These are phyloP conservation scores for Geophilus truncorum DNA, from an alignment of 2,888 invertebrate species.

Conservation along the genomic window DNA sequence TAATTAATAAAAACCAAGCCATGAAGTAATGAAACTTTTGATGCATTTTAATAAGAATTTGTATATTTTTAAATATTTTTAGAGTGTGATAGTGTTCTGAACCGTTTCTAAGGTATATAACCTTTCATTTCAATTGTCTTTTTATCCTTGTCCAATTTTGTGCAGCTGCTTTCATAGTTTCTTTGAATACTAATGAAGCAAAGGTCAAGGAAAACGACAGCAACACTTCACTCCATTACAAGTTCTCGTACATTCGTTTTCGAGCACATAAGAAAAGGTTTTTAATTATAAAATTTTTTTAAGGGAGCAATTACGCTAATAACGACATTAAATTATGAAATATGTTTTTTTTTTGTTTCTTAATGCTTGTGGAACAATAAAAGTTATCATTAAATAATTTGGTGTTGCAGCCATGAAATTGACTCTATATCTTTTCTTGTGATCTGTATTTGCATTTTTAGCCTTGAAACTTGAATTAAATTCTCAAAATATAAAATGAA, in stretches of 20 bases:
- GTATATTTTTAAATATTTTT: too few species aligned
- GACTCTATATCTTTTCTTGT: background rate
- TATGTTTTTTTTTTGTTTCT: background rate
- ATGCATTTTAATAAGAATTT: too few species aligned
- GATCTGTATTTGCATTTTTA: background rate
- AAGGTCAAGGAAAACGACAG: conserved; percentile 4
- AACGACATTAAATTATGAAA: background rate
- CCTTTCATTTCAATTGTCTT: background rate
- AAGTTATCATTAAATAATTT: background rate
- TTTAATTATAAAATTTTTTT: too few species aligned
- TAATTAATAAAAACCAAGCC: too few species aligned
- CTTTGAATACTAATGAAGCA: background rate
- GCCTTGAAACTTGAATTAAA: background rate
- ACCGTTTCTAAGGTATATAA: too few species aligned
- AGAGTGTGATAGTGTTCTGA: too few species aligned
- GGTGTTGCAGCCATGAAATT: background rate
- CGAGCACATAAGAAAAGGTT: background rate
- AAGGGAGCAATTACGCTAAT: too few species aligned
- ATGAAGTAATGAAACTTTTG: too few species aligned
- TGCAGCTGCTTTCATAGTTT: background rate
- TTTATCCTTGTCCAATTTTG: background rate
- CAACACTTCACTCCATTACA: background rate
- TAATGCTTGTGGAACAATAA: background rate
- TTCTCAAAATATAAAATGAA: background rate
- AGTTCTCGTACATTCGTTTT: background rate